Base-by-base conservation (phyloP, 2,113 vertebrate species). In the Podarcis raffonei region DNA sequence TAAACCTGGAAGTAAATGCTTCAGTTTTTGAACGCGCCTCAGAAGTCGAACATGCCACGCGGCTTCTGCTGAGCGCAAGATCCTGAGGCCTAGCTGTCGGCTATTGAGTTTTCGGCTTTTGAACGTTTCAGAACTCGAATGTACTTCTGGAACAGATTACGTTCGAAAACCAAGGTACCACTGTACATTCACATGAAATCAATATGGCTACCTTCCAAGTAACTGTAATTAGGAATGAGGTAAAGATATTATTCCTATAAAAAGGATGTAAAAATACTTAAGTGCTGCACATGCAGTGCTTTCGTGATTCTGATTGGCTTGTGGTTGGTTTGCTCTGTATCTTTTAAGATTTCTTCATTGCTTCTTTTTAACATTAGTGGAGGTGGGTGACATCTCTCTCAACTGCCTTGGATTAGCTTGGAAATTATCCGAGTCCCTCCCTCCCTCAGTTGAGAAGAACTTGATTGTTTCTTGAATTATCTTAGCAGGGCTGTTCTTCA, bases 221-320 rank as follows among this genome's bases (percentile, higher is more conserved):
- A 57, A 57, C 15, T 48, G 48, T 57, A 22, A 37, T 37, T 39
- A 37, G 32, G 22, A 82, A 27, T 37, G 32, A 32, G 57, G 23
- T 62, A 30, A n/a, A 7, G 25, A 2, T 39, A 84, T 53, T 66
- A 8, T 39, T 39, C 1, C 92, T 95, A 92, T 92, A 94, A 91
- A 95, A 95, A 94, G 88, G 94, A 91, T 77, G 88, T 94, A 92
- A 94, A 94, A 94, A 94, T 94, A 90, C 88, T 92, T 92, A 93
- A 94, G 86, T 94, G 92, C 91, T 94, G 94, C 86, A 94, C 91
- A 91, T 93, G 92, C 72, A 81, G 89, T 92, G 92, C 87, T 92
- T 90, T 93, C 87, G 92, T 59, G 81, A 42, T 68, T 78, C 89
- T 72, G 87, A 59, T 15, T 81, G 53, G 27, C 35, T 76, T 76